Evolutionary conservation across 2,113 vertebrate species (phyloP).

Genomic region (Mobula hypostoma): DNA sequence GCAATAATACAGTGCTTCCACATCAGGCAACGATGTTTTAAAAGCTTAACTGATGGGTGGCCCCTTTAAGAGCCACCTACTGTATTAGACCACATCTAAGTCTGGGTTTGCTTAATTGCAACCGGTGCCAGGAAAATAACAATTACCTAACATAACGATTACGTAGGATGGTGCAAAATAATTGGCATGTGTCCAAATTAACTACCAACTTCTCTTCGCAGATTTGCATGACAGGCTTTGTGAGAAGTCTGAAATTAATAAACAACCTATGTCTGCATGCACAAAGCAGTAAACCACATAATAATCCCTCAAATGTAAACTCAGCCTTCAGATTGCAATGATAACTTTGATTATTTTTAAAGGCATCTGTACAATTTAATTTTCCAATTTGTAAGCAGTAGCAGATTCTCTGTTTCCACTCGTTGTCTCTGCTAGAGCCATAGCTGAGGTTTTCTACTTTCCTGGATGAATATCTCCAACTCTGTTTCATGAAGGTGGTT

Average conservation of each 20-base stretch:
- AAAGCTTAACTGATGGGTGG: background rate
- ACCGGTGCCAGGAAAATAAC: conserved; percentile 12
- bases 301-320: background rate
- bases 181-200: background rate
- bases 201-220: background rate
- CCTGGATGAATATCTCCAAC: background rate
- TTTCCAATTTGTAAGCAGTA: background rate
- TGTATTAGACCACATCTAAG: background rate
- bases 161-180: background rate
- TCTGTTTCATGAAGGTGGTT: background rate
- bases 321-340: background rate
- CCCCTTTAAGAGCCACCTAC: background rate
- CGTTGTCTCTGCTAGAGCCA: background rate
- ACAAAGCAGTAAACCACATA: background rate
- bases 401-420: background rate
- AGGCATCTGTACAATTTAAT: background rate
- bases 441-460: background rate
- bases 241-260: background rate
- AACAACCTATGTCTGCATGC: background rate
- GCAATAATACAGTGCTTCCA: background rate
- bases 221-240: background rate
- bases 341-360: background rate
- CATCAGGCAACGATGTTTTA: background rate
- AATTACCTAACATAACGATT: background rate
- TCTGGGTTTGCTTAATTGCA: background rate